Base-by-base conservation (phyloP, 92 coral and sea anemone genomes). In the Diadumene lineata region DNA sequence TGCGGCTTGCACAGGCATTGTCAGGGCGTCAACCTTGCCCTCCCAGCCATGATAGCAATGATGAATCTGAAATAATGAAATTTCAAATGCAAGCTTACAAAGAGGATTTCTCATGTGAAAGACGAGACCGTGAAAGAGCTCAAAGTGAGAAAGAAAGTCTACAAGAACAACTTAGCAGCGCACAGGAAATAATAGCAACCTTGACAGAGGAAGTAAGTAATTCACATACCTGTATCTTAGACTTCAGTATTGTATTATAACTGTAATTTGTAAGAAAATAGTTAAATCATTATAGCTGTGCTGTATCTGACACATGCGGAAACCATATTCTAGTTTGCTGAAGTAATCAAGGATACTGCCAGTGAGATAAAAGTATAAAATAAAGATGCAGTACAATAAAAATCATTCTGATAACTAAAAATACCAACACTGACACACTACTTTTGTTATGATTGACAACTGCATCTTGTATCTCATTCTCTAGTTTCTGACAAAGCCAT, bases 21-120 rank as follows among this genome's bases (percentile, higher is more conserved):
- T 68, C 81, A 32, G 82, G 77, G 1, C 75, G 64, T 31, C 34
- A 85, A 29, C 43, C 64, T 31, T 29, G 73, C n/a, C 11, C 46
- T 18, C n/a, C 82, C 15, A 43, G 74, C 50, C 18, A 16, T 1
- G 27, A 64, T 24, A 78, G 70, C 65, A 23, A 77, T 31, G 86
- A 84, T 21, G 89, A 87, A 15, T 69, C 62, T 23, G 93, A 88
- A 68, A 68, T 87, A 34, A 67, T 91, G 16, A 91, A 75, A 68
- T 86, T 78, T 22, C 88, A 96, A 87, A 86, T 96, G 74, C 70
- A 85, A 75, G 86, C 82, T 21, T 96, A 90, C 87, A 82, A 92
- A 77, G 99, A 96, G 57, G 99, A 96, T 58, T 96, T 96, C 57
- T 87, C 93, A 28, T 81, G 72, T 63, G 99, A 96, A 68, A 86